A percentile compares a stretch with the other conserved stretches of the same genome.
These are phyloP conservation scores for Amiota communis DNA, from an alignment of 2,888 invertebrate species.

Conservation along the genomic window DNA sequence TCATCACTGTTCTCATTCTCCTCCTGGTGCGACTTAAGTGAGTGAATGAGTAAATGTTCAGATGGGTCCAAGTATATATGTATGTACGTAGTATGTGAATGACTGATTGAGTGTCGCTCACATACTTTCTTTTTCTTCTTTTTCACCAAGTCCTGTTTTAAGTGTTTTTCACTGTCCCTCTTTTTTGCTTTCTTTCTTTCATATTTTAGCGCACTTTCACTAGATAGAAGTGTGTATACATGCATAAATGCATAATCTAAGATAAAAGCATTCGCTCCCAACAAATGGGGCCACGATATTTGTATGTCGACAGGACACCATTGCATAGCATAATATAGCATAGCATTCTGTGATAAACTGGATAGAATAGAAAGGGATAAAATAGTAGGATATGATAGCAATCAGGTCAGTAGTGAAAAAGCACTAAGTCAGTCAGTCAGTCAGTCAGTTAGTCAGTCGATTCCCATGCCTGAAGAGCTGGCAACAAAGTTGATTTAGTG, in stretches of 20 bases:
- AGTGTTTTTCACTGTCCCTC: too few species aligned
- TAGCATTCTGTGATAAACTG: too few species aligned
- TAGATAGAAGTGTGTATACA: constrained; percentile 43
- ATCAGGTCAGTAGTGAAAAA: constrained; percentile 4
- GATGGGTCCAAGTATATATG: constrained; percentile 17
- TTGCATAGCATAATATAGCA: too few species aligned
- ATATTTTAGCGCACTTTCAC: constrained; percentile 54
- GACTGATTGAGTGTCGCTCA: constrained; percentile 22
- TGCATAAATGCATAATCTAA: constrained; percentile 33
- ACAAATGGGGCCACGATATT: too few species aligned
- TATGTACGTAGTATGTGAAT: constrained; percentile 23
- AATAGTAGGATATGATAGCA: constrained; percentile 1
- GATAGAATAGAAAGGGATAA: background rate
- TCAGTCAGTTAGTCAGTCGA: background rate
- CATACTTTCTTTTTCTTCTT: constrained; percentile 29
- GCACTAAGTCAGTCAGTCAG: constrained; percentile 11
- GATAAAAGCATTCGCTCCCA: background rate
- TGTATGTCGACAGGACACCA: too few species aligned
- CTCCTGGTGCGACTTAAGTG: constrained; percentile 33
- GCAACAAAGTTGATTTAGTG: background rate
- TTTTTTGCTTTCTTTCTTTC: background rate
- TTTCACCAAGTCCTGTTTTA: constrained; percentile 34
- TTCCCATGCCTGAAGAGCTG: too few species aligned
- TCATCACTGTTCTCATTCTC: background rate
- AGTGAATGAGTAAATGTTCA: constrained; percentile 29